Base-by-base conservation (phyloP, 2,888 invertebrate genomes). In the Prenolepis imparis region DNA sequence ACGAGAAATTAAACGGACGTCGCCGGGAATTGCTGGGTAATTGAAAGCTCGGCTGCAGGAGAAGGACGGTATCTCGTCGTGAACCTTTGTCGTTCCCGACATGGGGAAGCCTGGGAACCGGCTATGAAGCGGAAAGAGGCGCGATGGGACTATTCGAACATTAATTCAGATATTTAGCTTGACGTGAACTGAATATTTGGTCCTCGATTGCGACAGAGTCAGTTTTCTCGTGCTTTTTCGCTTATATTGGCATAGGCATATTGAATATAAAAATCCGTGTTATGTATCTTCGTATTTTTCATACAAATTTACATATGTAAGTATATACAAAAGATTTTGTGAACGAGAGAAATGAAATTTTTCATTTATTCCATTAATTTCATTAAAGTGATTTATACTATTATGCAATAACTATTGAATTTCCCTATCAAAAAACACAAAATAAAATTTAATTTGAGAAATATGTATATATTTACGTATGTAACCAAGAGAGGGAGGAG, bases 11-110 rank as follows among this genome's bases (percentile, higher is more conserved):
- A 89, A 89, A 89, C 92, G 92, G 88, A 89, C 90, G 91, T 91
- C 89, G 91, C 90, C 87, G 87, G 88, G 92, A 93, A 92, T 91
- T 92, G 92, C 91, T 87, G 87, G 91, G 92, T 92, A 92, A 93
- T 93, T 93, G 92, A 93, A 93, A 93, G 90, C 91, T 88, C 90
- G 84, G 87, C 89, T 89, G 87, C 85, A 55, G 87, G 86, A 87
- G 91, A 90, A 91, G 91, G 87, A 90, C 89, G 87, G 84, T 83
- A 82, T 82, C 84, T 86, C 88, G 85, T 87, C 86, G 84, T 87
- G 88, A 83, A 89, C 89, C 90, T 91, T 92, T 91, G 90, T 91
- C 90, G 88, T 87, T 81, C 74, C 80, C 77, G 82, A 84, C 84
- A 86, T 86, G 86, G 72, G 86, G 70, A 86, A 88, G 84, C 84